These are phyloP conservation scores for Drosophila mojavensis DNA, from an alignment of 1,140 invertebrate species.

Conservation along the genomic window DNA sequence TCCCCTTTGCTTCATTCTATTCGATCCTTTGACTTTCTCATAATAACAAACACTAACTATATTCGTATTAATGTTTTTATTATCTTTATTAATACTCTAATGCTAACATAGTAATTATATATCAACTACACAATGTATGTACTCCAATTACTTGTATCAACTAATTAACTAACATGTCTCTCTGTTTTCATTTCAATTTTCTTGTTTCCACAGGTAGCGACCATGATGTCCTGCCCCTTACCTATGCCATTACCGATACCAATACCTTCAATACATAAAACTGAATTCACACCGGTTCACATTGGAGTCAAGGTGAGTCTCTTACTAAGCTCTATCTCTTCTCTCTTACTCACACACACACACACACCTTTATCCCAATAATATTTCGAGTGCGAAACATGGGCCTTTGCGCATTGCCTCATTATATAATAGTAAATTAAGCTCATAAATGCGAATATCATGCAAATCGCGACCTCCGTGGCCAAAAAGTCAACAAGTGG, in stretches of 20 bases:
- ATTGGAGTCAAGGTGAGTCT: constrained; percentile 87
- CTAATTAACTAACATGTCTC: constrained; percentile 53
- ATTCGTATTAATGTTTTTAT: no score
- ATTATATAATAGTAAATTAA: constrained; percentile 77
- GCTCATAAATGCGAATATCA: constrained; percentile 72
- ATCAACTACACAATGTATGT: background rate
- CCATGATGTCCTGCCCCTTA: constrained; percentile 88
- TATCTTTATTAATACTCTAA: no score
- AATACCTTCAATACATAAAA: constrained; percentile 85
- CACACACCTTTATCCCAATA: background rate
- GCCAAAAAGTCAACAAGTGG: constrained; percentile 70
- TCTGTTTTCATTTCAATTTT: constrained; percentile 55
- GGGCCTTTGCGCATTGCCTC: constrained; percentile 13
- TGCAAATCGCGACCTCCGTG: constrained; percentile 65
- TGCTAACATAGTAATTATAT: background rate
- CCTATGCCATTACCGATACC: constrained; percentile 86
- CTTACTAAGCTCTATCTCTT: background rate
- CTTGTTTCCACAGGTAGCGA: constrained; percentile 85
- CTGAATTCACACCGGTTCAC: constrained; percentile 86
- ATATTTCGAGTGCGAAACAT: background rate
- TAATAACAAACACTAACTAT: no score
- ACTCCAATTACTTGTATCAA: constrained; percentile 16
- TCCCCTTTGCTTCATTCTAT: no score
- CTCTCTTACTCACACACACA: background rate
- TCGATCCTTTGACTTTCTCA: no score